phyloP scores from a whole-genome alignment of 2,113 vertebrate genomes.

The Microtus montanus region DNA sequence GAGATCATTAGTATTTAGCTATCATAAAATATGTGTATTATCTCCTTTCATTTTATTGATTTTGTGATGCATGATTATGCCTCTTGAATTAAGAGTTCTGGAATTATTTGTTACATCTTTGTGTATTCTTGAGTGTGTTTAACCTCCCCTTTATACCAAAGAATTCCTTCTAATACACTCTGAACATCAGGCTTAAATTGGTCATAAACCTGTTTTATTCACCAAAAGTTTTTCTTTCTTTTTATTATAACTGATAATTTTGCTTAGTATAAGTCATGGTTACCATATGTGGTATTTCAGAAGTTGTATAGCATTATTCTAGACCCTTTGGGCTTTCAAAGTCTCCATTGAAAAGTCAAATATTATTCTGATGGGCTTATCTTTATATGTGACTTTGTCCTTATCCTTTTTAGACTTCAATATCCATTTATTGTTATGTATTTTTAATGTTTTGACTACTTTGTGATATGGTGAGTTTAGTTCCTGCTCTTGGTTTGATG shows the following conservation, averaged over 20 bases:
- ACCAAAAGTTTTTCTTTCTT: background rate
- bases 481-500: background rate
- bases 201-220: background rate
- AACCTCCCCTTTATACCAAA: background rate
- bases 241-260: background rate
- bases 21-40: background rate
- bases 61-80: background rate
- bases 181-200: background rate
- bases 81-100: background rate
- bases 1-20: background rate
- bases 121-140: background rate
- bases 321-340: background rate
- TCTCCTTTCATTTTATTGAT: background rate
- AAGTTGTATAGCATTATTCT: background rate
- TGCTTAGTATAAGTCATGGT: background rate
- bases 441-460: background rate
- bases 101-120: background rate
- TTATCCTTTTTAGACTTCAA: background rate
- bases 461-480: background rate
- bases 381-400: background rate
- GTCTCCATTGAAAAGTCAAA: background rate
- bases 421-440: background rate
- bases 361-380: background rate
- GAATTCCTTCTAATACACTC: background rate
- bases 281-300: background rate